Evolutionary conservation across 1,140 invertebrate species (phyloP).

Genomic region (Venturia canescens): DNA sequence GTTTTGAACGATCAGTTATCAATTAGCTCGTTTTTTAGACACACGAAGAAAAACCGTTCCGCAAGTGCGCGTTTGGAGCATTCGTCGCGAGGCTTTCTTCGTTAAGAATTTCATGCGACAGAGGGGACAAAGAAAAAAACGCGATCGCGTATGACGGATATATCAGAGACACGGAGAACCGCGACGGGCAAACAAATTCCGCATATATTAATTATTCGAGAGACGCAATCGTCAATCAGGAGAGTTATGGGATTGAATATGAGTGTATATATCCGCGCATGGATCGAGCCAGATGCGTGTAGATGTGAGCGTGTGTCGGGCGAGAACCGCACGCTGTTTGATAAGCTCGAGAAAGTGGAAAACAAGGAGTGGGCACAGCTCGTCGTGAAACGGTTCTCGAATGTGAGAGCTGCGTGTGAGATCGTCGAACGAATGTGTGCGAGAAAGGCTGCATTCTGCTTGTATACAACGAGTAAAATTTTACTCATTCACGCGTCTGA

Average conservation of each 20-base stretch:
- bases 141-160: background rate
- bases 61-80: background rate
- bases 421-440: slow-evolving; percentile 1
- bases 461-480: background rate
- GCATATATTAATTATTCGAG: slow-evolving; percentile 2
- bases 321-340: slow-evolving; percentile 18
- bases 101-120: background rate
- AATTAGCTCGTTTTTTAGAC: slow-evolving; percentile 2
- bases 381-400: slow-evolving; percentile 22
- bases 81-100: background rate
- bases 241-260: background rate
- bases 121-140: background rate
- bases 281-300: background rate
- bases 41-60: background rate
- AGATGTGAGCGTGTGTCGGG: background rate
- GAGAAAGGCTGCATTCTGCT: background rate
- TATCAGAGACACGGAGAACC: background rate
- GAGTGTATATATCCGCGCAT: background rate
- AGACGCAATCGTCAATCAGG: slow-evolving; percentile 12
- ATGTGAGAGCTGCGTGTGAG: background rate
- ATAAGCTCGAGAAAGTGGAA: slow-evolving; percentile 35
- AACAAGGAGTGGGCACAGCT: slow-evolving; percentile 26
- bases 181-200: slow-evolving; percentile 3
- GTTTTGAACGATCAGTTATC: background rate
- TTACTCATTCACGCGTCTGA: background rate